Evolutionary conservation across 1,140 invertebrate genomes (phyloP).

Genomic region (Drosophila chauvacae): DNA sequence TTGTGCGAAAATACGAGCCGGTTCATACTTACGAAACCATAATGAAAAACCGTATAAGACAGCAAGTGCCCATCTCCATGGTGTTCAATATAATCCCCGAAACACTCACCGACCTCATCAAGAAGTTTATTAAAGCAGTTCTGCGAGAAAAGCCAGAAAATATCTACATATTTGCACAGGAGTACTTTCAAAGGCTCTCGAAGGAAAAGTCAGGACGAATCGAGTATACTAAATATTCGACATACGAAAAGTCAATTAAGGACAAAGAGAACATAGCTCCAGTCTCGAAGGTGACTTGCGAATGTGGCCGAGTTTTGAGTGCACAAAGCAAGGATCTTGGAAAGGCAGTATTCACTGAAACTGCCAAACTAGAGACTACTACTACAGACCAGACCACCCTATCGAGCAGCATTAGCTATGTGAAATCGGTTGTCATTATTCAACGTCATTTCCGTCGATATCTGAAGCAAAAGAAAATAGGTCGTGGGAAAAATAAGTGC

Average conservation of each 20-base stretch:
- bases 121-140: slow-evolving; percentile 85
- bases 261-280: slow-evolving; percentile 23
- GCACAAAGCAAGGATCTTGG: slow-evolving; percentile 3
- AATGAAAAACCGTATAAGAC: slow-evolving; percentile 57
- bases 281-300: slow-evolving; percentile 49
- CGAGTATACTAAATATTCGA: slow-evolving; percentile 43
- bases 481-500: slow-evolving; percentile 16
- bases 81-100: slow-evolving; percentile 85
- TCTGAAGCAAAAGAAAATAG: slow-evolving; percentile 39
- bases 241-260: slow-evolving; percentile 65
- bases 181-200: slow-evolving; percentile 85
- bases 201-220: slow-evolving; percentile 67
- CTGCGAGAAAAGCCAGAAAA: slow-evolving; percentile 85
- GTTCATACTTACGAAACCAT: slow-evolving; percentile 65
- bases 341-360: background rate
- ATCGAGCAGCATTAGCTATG: slow-evolving; percentile 14
- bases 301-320: slow-evolving; percentile 53
- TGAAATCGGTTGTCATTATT: slow-evolving; percentile 58
- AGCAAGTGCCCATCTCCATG: slow-evolving; percentile 70
- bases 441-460: slow-evolving; percentile 59
- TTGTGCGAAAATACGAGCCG: slow-evolving; percentile 54
- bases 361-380: background rate
- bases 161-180: slow-evolving; percentile 85
- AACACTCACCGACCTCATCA: slow-evolving; percentile 85
- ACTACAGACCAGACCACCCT: background rate